Evolutionary conservation across 2,113 vertebrate species (phyloP).

Genomic region (Solea senegalensis): DNA sequence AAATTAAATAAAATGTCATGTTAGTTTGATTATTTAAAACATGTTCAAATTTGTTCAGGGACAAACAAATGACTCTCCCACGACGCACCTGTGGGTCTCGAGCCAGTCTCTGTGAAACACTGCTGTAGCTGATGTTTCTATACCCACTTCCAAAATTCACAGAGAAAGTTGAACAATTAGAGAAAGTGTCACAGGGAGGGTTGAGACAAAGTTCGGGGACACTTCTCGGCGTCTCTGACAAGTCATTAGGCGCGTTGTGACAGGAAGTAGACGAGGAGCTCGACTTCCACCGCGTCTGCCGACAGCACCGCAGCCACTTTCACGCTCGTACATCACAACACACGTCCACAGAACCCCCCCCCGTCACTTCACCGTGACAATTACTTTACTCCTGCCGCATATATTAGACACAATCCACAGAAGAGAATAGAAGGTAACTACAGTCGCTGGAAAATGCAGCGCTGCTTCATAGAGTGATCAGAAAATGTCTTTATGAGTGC

Average conservation of each 20-base stretch:
- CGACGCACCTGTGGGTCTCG: no score
- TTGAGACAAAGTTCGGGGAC: slow-evolving; percentile 17
- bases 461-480: not conserved
- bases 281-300: slow-evolving; percentile 5
- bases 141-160: not conserved
- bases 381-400: not conserved
- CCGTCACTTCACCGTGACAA: not conserved
- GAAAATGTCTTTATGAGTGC: not conserved
- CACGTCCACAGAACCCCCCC: not conserved
- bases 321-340: not conserved
- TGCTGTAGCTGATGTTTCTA: no score
- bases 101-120: no score
- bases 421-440: not conserved
- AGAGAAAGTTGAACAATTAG: slow-evolving; percentile 30
- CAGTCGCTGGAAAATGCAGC: not conserved
- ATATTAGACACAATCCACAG: not conserved
- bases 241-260: slow-evolving; percentile 29
- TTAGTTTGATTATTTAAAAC: no score
- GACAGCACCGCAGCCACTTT: not conserved
- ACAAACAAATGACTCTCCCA: no score
- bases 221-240: slow-evolving; percentile 3
- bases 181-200: slow-evolving; percentile 3
- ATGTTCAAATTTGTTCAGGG: no score
- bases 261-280: slow-evolving; percentile 4
- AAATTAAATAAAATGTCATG: no score